These are phyloP conservation scores for Microvelia longipes DNA, from an alignment of 1,140 invertebrate genomes.

Conservation along the genomic window DNA sequence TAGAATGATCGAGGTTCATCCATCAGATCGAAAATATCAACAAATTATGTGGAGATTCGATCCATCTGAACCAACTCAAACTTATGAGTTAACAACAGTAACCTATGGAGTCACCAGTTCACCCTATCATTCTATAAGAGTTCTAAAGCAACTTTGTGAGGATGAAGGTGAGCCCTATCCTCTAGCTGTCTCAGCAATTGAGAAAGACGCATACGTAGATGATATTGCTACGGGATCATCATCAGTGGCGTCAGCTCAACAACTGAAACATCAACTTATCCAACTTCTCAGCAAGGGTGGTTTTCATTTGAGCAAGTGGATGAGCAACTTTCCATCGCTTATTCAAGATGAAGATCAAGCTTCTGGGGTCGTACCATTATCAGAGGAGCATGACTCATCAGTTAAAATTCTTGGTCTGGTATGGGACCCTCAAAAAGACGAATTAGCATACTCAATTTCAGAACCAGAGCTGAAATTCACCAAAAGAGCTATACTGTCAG, in stretches of 20 bases:
- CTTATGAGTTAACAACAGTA: background rate
- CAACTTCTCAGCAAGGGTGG: background rate
- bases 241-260: background rate
- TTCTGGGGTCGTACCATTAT: background rate
- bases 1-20: background rate
- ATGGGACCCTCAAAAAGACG: background rate
- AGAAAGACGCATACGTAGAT: background rate
- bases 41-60: background rate
- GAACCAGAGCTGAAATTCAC: slow-evolving; percentile 10
- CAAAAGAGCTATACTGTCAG: slow-evolving; percentile 21
- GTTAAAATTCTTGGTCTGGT: slow-evolving; percentile 4
- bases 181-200: background rate
- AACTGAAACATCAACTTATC: background rate
- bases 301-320: background rate
- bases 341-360: background rate
- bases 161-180: background rate
- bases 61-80: background rate
- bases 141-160: background rate
- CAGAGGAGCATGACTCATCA: background rate
- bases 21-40: background rate
- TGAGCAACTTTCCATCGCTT: background rate
- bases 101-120: background rate
- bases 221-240: background rate
- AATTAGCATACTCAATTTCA: background rate
- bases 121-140: background rate